Evolutionary conservation across 2,797 vertebrate genomes (phyloP), one percentile per base, ranked within the genome.

Genomic region (Ficedula albicollis): DNA sequence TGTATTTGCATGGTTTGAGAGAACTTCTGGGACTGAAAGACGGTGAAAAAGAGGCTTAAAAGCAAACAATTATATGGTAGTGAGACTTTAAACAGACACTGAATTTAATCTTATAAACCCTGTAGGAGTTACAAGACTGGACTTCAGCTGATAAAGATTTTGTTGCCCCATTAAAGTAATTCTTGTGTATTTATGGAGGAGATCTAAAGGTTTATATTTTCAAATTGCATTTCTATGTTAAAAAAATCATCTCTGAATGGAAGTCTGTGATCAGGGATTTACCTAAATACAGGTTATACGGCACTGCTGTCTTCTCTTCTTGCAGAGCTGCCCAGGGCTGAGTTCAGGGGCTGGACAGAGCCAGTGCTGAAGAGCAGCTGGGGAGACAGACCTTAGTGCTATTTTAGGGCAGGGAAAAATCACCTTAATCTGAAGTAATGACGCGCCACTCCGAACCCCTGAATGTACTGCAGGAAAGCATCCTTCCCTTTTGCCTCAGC

Each of bases 1-100:
- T 86, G 80, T 49, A 84, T 91, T 95, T 96, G 69, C 55, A 67
- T 76, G 78, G 52, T 79, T 90, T 84, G 78, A 89, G 20, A 30
- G 26, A 85, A 84, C 63, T 86, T 95, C 36, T 86, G 55, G 76
- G 64, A 75, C n/a, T 11, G 9, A 73, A 88, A 78, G 49, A 92
- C 56, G 19, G 54, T 66, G 34, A 60, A 89, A 92, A 92, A 87
- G 41, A 68, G 48, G 72, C 80, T 89, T 95, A 93, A 69, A 82
- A 90, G 32, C 49, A 54, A 84, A 68, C 54, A 93, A 76, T 90
- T 76, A 36, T 36, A 70, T 0, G 1, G 6, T 27, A 39, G 22
- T 38, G 51, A 81, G 48, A 79, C 30, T 88, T 73, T 27, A 27
- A 54, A 94, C 62, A 41, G 48, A n/a, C 14, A 60, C 26, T 69